phyloP scores from a whole-genome alignment of 2,888 invertebrate species.

The Patella pellucida region DNA sequence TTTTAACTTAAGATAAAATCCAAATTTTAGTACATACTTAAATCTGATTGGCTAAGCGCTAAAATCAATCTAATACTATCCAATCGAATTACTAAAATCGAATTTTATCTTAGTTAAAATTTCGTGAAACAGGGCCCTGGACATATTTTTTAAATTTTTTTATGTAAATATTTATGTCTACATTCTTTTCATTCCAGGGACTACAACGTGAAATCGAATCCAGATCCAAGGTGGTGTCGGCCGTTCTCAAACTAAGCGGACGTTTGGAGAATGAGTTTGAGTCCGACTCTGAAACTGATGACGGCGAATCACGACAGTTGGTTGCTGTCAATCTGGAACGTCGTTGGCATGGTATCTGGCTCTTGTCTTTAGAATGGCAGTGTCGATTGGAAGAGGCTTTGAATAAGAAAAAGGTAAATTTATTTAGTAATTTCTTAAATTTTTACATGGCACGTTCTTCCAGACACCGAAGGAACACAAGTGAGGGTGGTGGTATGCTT shows the following conservation, averaged over 20 bases:
- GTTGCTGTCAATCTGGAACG: constrained; percentile 83
- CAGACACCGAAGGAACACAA: no score
- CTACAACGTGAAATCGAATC: constrained; percentile 94
- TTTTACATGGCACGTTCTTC: no score
- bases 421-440: no score
- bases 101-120: no score
- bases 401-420: constrained; percentile 53
- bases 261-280: constrained; percentile 56
- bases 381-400: constrained; percentile 83
- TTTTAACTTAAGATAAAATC: no score
- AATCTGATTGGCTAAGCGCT: no score
- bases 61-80: no score
- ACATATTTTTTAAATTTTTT: no score
- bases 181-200: constrained; percentile 77
- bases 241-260: constrained; percentile 70
- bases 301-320: constrained; percentile 67
- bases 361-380: constrained; percentile 92
- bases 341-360: constrained; percentile 90
- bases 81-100: no score
- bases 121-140: no score
- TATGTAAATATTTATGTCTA: constrained; percentile 3
- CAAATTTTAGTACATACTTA: no score
- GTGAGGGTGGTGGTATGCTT: no score
- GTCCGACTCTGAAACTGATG: constrained; percentile 32
- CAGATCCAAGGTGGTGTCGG: constrained; percentile 73